Evolutionary conservation across 2,888 invertebrate species (phyloP).

Genomic region (Yponomeuta evonymella): DNA sequence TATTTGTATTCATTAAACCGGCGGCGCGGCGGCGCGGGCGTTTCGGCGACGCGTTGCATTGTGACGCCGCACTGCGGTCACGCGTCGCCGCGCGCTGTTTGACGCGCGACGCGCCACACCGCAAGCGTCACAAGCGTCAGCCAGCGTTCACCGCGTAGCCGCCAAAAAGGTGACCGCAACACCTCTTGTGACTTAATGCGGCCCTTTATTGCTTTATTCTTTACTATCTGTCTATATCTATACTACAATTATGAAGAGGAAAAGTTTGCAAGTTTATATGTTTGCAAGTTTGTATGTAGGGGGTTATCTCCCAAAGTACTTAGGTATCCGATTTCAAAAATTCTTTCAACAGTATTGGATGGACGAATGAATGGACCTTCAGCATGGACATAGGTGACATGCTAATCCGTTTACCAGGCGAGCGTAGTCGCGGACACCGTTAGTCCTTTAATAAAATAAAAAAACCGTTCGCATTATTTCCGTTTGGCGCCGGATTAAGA

Average conservation of each 20-base stretch:
- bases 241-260: neutral
- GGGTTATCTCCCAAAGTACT: neutral
- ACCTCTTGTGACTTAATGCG: neutral
- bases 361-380: neutral
- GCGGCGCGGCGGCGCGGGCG: slow-evolving; percentile 30
- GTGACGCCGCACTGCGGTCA: slow-evolving; percentile 38
- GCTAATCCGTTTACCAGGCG: no score
- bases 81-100: slow-evolving; percentile 8
- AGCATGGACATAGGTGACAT: no score
- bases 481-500: no score
- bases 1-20: slow-evolving; percentile 56
- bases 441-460: no score
- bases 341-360: neutral
- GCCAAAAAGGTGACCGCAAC: neutral
- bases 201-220: slow-evolving; percentile 4
- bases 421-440: no score
- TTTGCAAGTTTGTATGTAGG: neutral
- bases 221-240: neutral
- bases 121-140: neutral
- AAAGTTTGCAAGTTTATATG: no score
- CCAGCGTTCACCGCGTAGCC: neutral
- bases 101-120: neutral
- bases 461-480: no score
- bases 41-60: slow-evolving; percentile 31
- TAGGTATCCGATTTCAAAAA: neutral